Base-by-base conservation (phyloP, 2,888 invertebrate genomes). In the Artemia sinica region DNA sequence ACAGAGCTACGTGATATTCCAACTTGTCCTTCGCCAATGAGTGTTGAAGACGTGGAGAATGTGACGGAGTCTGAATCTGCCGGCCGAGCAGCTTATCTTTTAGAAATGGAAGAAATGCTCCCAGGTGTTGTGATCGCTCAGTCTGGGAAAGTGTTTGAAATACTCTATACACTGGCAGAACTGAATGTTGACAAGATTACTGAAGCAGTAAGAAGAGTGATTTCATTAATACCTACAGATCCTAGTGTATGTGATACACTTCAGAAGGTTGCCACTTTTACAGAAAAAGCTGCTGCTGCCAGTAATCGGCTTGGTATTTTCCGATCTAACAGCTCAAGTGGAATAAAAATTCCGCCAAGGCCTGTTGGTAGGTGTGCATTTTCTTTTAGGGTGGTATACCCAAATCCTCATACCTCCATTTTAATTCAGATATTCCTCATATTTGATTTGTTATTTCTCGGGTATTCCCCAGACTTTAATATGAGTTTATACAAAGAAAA, bases 61-160 rank as follows among this genome's bases (percentile, higher is more conserved):
- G 11, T n/a, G 9, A 28, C 63, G 14, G 63, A 58, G 8, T 58
- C 63, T 18, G 63, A 58, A 28, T n/a, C 63, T 18, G 28, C 14
- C 28, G 63, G 63, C 8, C 63, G 63, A 28, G 63, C 28, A 28
- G 63, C 63, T n/a, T 28, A 58, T 58, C 69, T 69, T 67, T 28
- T 58, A 18, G 70, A 73, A 41, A 72, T 76, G 74, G 79, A 80
- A 74, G 79, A 78, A 73, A 76, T 76, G 74, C 74, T 80, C 66
- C 80, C 80, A n/a, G 79, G 80, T 18, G 79, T 80, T 51, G 77
- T 80, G 49, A 80, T 80, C 78, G 77, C 79, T n/a, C 73, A 75
- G 63, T 78, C 77, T 28, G 77, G 77, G 49, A 77, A 79, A 71
- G 79, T 80, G 68, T 80, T 80, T 75, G 76, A 77, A 65, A 77